Base-by-base conservation (phyloP, 2,888 invertebrate species). In the Asteroscopus sphinx region DNA sequence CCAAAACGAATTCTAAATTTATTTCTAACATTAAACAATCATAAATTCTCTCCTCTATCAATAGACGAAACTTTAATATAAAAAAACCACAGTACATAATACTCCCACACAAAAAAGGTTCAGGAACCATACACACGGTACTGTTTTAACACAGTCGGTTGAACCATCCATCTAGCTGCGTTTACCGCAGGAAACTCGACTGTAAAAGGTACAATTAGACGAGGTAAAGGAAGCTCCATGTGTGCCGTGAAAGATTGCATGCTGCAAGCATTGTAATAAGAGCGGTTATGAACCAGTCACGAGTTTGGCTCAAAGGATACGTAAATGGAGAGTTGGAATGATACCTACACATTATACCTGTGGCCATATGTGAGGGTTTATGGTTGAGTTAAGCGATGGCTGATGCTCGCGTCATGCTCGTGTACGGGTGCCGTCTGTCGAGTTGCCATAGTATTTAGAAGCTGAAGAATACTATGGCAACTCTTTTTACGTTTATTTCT, bases 141-240 rank as follows among this genome's bases (percentile, higher is more conserved):
- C 26, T 13, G 7, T 17, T 25, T 28, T 8, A 36, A 32, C 45
- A 15, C 21, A 55, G 40, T 9, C 36, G 15, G 39, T 12, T 32
- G 21, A 12, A 37, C 33, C 17, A 41, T 35, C 9, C 30, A 42
- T 42, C 49, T 49, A 15, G 8, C 55, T 4, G 16, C 52, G 26
- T 13, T 63, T 44, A 42, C 47, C 47, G 28, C 55, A 52, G 47
- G 56, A 42, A 42, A 36, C 30, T 36, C 11, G 17, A 28, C 49
- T 9, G 21, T 47, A 49, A 72, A 56, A 68, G 33, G 36, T 15
- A 36, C 52, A 68, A 67, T 68, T 68, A 60, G 35, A 32, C 28
- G 12, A 25, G 46, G 16, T 13, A 12, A 21, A 8, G 32, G 33
- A 53, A 59, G 25, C 32, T 5, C 9, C 6, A 21, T 21, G 15